phyloP scores from a whole-genome alignment of 2,113 vertebrate species.

The Ceyx cyanopectus region DNA sequence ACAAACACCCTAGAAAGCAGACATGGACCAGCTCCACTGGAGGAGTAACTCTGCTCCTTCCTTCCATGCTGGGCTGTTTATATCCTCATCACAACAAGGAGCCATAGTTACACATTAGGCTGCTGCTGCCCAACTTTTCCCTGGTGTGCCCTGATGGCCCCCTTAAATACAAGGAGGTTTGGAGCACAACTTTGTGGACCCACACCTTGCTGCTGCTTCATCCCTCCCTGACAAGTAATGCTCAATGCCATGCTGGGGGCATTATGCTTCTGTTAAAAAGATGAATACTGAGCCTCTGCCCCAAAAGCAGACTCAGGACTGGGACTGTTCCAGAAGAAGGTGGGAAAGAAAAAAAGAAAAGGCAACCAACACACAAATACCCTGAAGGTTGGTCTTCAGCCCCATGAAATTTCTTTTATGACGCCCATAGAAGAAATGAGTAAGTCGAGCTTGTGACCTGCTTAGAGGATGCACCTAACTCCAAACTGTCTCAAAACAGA shows the following conservation, averaged over 20 bases:
- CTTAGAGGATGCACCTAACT: neutral
- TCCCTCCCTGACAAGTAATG: neutral
- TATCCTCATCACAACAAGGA: neutral
- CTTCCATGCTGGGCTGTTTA: neutral
- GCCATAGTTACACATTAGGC: neutral
- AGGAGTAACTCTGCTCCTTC: conserved; percentile 39
- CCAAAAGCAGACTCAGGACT: neutral
- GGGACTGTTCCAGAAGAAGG: neutral
- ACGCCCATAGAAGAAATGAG: neutral
- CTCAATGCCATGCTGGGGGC: neutral
- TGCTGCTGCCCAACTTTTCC: neutral
- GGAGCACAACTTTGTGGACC: neutral
- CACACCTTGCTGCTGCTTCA: neutral
- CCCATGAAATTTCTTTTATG: neutral
- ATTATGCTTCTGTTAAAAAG: neutral
- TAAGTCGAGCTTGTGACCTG: neutral
- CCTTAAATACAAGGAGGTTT: neutral
- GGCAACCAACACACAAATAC: neutral
- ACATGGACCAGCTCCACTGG: conserved; percentile 49
- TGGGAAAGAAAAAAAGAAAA: neutral
- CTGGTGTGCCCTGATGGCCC: neutral
- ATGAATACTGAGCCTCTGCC: neutral
- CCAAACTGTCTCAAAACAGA: neutral
- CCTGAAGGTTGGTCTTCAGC: neutral
- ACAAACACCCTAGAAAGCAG: conserved; percentile 62